Conservation (phyloP, 2,888 invertebrate species). For the Cataglyphis livida region DNA sequence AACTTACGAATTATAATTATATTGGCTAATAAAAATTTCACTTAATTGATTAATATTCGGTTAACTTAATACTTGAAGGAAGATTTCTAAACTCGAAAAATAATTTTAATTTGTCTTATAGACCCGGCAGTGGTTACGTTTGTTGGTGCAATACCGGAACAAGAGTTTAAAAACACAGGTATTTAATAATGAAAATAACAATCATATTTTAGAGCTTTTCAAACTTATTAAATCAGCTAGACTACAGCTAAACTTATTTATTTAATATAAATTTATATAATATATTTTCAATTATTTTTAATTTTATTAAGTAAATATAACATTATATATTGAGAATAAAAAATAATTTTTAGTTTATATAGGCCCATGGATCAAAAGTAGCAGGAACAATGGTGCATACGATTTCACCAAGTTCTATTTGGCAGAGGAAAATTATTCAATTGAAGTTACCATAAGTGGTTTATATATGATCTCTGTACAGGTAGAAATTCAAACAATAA, state of each 20-base stretch:
- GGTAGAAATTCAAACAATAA: constrained; percentile 70
- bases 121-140: constrained; percentile 81
- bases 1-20: background rate
- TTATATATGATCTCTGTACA: constrained; percentile 83
- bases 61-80: background rate
- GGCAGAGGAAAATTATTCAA: constrained; percentile 81
- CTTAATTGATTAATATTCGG: background rate
- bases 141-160: constrained; percentile 81
- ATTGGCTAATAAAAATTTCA: background rate
- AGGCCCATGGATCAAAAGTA: constrained; percentile 82
- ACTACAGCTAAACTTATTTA: background rate
- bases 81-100: background rate
- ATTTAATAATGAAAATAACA: constrained; percentile 29
- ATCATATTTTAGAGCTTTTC: background rate
- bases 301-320: background rate
- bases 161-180: constrained; percentile 81
- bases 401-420: constrained; percentile 82
- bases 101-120: constrained; percentile 62
- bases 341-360: constrained; percentile 73
- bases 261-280: background rate
- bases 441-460: constrained; percentile 81
- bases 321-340: background rate
- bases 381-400: constrained; percentile 76
- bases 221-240: background rate
- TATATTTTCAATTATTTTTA: background rate